phyloP scores from a whole-genome alignment of 1,140 invertebrate species.

The Drosophila murphyi region DNA sequence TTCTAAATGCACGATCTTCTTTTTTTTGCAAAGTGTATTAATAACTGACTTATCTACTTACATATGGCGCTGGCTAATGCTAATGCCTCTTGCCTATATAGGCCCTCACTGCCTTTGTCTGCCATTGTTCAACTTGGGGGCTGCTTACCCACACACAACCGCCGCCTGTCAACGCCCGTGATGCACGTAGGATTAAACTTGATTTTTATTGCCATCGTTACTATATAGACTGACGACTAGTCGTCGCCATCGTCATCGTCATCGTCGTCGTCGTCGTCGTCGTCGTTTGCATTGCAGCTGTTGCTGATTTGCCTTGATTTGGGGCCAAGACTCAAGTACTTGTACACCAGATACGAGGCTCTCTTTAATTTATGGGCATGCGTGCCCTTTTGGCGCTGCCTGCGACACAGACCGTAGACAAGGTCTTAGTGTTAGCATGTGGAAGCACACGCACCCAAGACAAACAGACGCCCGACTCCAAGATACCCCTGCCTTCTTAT shows the following conservation, averaged over 20 bases:
- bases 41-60: constrained; percentile 30
- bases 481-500: not conserved
- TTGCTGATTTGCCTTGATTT: constrained; percentile 70
- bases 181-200: constrained; percentile 82
- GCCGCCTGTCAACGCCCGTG: constrained; percentile 73
- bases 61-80: constrained; percentile 43
- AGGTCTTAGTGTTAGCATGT: constrained; percentile 16
- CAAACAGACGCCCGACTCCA: not conserved
- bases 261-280: constrained; percentile 5
- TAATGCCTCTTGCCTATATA: constrained; percentile 31
- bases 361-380: constrained; percentile 21
- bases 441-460: not conserved
- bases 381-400: constrained; percentile 10
- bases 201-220: constrained; percentile 82
- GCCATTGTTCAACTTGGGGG: constrained; percentile 57
- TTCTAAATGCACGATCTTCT: no score
- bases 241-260: constrained; percentile 10
- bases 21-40: not conserved
- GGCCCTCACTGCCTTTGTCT: constrained; percentile 46
- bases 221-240: constrained; percentile 69
- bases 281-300: constrained; percentile 16
- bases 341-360: constrained; percentile 47
- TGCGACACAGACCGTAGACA: constrained; percentile 13
- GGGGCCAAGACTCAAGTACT: constrained; percentile 60
- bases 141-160: constrained; percentile 43